Base-by-base conservation (phyloP, 2,113 vertebrate genomes). In the Morone saxatilis region DNA sequence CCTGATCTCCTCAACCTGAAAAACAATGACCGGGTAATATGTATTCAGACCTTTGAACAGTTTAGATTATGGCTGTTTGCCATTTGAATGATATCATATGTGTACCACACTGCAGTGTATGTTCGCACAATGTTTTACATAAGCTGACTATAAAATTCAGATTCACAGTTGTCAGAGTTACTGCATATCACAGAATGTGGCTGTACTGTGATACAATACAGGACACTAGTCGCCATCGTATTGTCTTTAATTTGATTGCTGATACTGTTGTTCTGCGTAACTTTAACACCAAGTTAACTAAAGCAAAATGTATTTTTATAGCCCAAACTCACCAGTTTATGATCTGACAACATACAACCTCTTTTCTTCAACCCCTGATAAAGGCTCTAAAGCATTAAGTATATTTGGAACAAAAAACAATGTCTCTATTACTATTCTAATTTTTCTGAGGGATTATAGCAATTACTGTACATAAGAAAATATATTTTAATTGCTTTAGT, bases 1-100 rank as follows among this genome's bases (percentile, higher is more conserved):
- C 93, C 98, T 95, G 78, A 99, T 99, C 94, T 99, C 98, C 81
- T 99, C 98, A 63, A 99, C 97, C 98, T 99, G 53, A 84, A 38
- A 25, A 25, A 65, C 36, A 72, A 77, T 31, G 31, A 31, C 31
- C 3, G 31, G 31, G 31, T 31, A 62, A 4, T 13, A 22, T 14
- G 38, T 3, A 67, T 31, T 31, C 31, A 31, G 31, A 31, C 31
- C 31, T 31, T 31, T 31, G 31, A 4, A 31, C 31, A 31, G 31
- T 3, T 16, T 13, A 47, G 4, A 13, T 54, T 10, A 50, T 62
- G 0, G 22, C 3, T 50, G 66, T 40, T 70, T 70, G 67, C 10
- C 8, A 31, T 31, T 31, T 31, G 31, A 31, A 31, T 31, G 31
- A 31, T 31, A 31, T 31, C 31, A 31, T 31, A 31, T 31, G 31